Percentiles rank a stretch among this genome's conserved stretches.
phyloP scores from a whole-genome alignment of 53 echinoderm and acorn worm genomes.

The Echinometra lucunter region DNA sequence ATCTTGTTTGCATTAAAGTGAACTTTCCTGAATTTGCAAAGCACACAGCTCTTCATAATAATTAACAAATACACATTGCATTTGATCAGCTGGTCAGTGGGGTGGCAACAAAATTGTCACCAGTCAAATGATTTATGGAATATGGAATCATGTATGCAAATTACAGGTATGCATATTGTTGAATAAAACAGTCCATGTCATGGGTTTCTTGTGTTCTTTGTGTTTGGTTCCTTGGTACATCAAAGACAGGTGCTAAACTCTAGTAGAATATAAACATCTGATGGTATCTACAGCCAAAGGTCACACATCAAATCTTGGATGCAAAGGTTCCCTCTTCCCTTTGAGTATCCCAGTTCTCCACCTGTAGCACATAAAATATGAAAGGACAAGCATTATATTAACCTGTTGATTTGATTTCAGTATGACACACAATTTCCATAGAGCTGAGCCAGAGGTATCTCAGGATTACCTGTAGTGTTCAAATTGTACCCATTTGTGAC shows the following conservation, averaged over 20 bases:
- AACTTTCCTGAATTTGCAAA: not conserved
- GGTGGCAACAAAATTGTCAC: not conserved
- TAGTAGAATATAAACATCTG: constrained; percentile 58
- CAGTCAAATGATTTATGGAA: not conserved
- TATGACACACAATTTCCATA: no score
- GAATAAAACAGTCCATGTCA: constrained; percentile 2
- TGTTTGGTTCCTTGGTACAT: not conserved
- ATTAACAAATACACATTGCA: not conserved
- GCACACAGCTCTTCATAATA: not conserved
- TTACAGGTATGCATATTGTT: not conserved
- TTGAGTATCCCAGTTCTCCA: constrained; percentile 91
- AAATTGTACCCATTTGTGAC: no score
- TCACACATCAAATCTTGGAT: constrained; percentile 86
- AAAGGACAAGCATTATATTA: no score
- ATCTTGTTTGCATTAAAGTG: not conserved
- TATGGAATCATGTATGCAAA: not conserved
- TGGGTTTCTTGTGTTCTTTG: not conserved
- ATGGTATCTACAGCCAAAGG: constrained; percentile 43
- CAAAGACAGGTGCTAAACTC: not conserved
- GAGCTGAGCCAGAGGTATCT: no score
- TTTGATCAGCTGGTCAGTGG: not conserved
- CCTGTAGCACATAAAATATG: constrained; percentile 62
- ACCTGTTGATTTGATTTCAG: no score
- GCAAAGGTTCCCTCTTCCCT: constrained; percentile 87
- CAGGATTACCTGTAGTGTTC: no score